phyloP scores from a whole-genome alignment of 2,113 vertebrate genomes.

The Microtus oregoni region DNA sequence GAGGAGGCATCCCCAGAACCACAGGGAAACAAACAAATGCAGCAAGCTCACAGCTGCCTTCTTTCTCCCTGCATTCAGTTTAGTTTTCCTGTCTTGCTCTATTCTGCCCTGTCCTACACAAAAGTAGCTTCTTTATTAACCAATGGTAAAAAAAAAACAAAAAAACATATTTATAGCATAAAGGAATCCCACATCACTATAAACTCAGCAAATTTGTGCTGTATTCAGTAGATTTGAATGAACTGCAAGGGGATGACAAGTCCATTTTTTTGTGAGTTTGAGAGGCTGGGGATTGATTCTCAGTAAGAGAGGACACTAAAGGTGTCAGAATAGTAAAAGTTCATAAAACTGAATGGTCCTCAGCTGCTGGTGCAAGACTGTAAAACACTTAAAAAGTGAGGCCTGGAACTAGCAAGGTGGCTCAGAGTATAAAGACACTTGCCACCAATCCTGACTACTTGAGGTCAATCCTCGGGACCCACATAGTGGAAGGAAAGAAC shows the following conservation, averaged over 20 bases:
- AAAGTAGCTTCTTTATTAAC: too few species aligned
- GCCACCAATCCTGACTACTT: background rate
- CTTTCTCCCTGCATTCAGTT: too few species aligned
- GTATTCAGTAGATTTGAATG: background rate
- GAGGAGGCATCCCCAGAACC: background rate
- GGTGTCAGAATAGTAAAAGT: background rate
- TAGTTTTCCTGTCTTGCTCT: too few species aligned
- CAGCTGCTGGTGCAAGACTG: background rate
- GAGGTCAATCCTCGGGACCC: background rate
- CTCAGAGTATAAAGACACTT: background rate
- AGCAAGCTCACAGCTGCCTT: background rate
- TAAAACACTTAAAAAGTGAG: background rate
- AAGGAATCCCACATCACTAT: background rate
- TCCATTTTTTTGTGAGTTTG: background rate
- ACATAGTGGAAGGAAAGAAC: background rate
- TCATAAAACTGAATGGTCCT: background rate
- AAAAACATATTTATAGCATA: too few species aligned
- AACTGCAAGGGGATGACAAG: background rate
- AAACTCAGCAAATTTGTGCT: background rate
- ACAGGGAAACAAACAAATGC: background rate
- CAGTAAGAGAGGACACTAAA: background rate
- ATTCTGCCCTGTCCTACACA: too few species aligned
- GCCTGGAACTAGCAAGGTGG: background rate
- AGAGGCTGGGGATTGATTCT: background rate
- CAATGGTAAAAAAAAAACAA: too few species aligned